Evolutionary conservation across 2,113 vertebrate genomes (phyloP).

Genomic region (Empidonax traillii): DNA sequence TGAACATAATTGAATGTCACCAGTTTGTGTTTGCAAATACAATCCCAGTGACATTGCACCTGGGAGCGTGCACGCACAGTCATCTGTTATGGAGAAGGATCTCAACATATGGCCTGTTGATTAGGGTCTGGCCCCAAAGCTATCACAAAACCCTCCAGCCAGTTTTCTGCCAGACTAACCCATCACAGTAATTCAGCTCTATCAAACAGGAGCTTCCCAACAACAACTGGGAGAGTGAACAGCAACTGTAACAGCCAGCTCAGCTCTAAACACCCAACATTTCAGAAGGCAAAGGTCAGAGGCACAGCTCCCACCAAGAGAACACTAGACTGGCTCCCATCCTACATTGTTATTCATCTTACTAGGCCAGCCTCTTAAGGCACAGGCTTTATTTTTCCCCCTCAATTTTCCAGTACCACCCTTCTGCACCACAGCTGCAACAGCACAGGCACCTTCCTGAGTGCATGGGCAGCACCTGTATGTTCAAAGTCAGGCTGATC

Average conservation of each 20-base stretch:
- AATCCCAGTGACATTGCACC: conserved; percentile 74
- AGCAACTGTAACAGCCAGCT: conserved; percentile 14
- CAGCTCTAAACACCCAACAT: not conserved
- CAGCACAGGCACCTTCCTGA: not conserved
- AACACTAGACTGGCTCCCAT: not conserved
- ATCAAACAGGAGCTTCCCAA: conserved; percentile 30
- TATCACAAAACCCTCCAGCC: conserved; percentile 50
- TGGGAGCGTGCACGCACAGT: conserved; percentile 48
- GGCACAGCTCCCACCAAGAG: not conserved
- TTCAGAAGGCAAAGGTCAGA: conserved; percentile 34
- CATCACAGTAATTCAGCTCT: conserved; percentile 47
- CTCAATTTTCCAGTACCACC: not conserved
- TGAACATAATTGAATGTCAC: conserved; percentile 80
- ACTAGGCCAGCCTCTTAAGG: not conserved
- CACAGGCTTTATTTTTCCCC: not conserved
- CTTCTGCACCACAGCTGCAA: not conserved
- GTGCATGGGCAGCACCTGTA: not conserved
- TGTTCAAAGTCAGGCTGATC: not conserved
- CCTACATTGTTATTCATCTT: not conserved
- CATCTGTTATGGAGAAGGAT: conserved; percentile 67
- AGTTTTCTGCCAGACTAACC: conserved; percentile 54
- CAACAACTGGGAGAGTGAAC: not conserved
- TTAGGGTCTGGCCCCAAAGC: conserved; percentile 62
- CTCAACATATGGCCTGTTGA: conserved; percentile 73
- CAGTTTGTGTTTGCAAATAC: conserved; percentile 74